Percentiles rank a stretch among this genome's conserved stretches.
These are phyloP conservation scores for Plebejus anna DNA, from an alignment of 2,888 invertebrate species.

Conservation along the genomic window DNA sequence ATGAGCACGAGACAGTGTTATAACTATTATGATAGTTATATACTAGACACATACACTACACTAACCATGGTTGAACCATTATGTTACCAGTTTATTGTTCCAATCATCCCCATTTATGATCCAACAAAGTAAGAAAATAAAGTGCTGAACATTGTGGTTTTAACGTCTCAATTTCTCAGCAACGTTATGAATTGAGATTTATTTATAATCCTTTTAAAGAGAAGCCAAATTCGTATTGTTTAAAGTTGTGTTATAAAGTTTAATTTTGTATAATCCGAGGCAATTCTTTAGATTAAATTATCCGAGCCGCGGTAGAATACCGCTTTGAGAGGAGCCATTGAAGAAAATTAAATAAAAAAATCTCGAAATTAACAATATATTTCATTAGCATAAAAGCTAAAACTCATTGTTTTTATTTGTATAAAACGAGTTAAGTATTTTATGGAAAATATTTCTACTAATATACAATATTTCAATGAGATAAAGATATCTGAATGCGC, in stretches of 20 bases:
- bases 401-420: not conserved
- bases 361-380: constrained; percentile 6
- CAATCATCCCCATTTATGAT: not conserved
- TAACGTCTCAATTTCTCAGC: not conserved
- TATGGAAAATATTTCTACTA: not conserved
- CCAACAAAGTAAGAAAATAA: not conserved
- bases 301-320: not conserved
- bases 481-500: not conserved
- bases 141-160: not conserved
- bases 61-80: not conserved
- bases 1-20: too few relatives aligned
- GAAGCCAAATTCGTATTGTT: constrained; percentile 18
- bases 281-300: constrained; percentile 8
- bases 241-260: constrained; percentile 20
- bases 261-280: not conserved
- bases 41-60: too few relatives aligned
- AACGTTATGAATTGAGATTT: constrained; percentile 9
- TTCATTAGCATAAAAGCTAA: constrained; percentile 13
- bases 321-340: not conserved
- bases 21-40: too few relatives aligned
- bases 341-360: not conserved
- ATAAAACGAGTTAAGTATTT: not conserved
- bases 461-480: not conserved
- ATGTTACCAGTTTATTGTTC: not conserved
- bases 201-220: not conserved